Evolutionary conservation across 2,888 invertebrate genomes (phyloP), one percentile per base, ranked within the genome.

Genomic region (Ethmia dodecea): DNA sequence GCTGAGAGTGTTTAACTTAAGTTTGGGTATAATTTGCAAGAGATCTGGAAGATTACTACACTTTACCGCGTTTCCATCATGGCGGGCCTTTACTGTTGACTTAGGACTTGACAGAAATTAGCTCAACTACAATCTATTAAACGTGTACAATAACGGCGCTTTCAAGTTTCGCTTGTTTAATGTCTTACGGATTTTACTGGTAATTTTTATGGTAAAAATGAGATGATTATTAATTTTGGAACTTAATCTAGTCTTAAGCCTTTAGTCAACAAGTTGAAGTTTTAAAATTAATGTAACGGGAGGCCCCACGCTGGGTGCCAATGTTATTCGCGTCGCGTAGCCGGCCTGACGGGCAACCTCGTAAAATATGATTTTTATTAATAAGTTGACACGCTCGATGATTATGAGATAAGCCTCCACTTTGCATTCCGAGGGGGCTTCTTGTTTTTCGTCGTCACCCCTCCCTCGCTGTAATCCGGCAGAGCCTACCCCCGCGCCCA

Each of bases 301-400:
- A 26, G 26, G 25, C 10, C 37, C 34, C 39, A 38, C 45, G 43
- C 28, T 32, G n/a, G 9, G 3, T 11, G 46, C 28, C 42, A 42
- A 65, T 55, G 60, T 64, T 74, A 83, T 81, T 70, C 84, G 52
- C 50, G 57, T 43, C 75, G 69, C 70, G 74, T 71, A 61, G 49
- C 52, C 46, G 43, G 47, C 29, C 49, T 48, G 47, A 56, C 49
- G 55, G 59, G 55, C 60, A 60, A 64, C 71, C 72, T 75, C 72
- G 61, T 78, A 80, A 84, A 87, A 86, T 84, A 83, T 84, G 84
- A 84, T 86, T 86, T 86, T 86, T 86, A 86, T 86, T 86, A 86
- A 86, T 86, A 86, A 86, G 70, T 81, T 83, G 86, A 84, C 86
- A 79, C 86, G 83, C 83, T 72, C 77, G 81, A 86, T 84, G 86